Evolutionary conservation across 2,113 vertebrate species (phyloP), one percentile per base, ranked within the genome.

Genomic region (Pampusana beccarii): DNA sequence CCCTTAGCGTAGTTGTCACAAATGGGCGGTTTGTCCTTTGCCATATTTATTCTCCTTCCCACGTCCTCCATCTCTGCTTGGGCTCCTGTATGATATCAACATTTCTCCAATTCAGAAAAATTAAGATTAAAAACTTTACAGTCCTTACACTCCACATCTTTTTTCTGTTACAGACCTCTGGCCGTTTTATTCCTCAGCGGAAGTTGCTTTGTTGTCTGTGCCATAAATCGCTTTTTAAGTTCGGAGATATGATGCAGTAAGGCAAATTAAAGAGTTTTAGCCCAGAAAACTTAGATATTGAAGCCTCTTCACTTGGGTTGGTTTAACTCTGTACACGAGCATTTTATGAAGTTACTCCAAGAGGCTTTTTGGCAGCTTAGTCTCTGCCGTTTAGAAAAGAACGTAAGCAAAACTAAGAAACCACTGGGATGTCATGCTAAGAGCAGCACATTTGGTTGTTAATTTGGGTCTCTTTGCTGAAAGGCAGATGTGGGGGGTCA

Each of bases 321-420:
- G 29, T 86, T 84, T 92, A 72, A 75, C 80, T 80, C 33, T 48
- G 51, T 38, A 33, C 34, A 7, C 23, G 85, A 29, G 73, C 33
- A 19, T 1, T 1, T 36, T 73, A 56, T 64, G 46, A 38, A 84
- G 62, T 74, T 40, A 48, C 50, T 82, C 87, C 74, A 73, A 11
- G 44, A 60, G 85, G 66, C 54, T 61, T 75, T 88, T 80, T 95
- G 85, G 95, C 93, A 86, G 74, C 56, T 42, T 23, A 4, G 23
- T 25, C 61, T 50, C 80, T 70, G 65, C 94, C 95, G 91, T 96
- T 94, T 89, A 31, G 86, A 62, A 54, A 73, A 80, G 33, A 85
- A 48, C 26, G 2, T 73, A 74, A 92, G 38, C 67, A 83, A 80
- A 95, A 40, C 36, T 70, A 15, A 64, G 83, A 72, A 75, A 33